Conservation (phyloP, 2,113 vertebrate genomes). For the Petroica traversi region DNA sequence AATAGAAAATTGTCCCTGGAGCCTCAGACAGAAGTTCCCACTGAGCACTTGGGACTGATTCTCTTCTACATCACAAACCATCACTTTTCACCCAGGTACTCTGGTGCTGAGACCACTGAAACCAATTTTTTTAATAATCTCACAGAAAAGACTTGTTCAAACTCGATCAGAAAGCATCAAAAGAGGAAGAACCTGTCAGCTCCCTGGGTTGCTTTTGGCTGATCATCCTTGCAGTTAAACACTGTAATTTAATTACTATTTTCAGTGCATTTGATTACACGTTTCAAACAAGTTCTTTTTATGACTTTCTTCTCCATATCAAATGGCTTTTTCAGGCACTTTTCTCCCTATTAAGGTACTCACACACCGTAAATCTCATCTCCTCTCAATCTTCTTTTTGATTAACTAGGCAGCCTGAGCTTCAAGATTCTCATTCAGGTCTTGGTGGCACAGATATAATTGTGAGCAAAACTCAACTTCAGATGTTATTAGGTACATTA, state of each 20-base stretch:
- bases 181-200: background rate
- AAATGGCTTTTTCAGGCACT: constrained; percentile 1
- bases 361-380: background rate
- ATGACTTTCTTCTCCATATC: constrained; percentile 4
- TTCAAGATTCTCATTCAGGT: constrained; percentile 23
- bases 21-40: background rate
- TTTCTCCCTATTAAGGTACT: constrained; percentile 17
- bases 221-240: constrained; percentile 13
- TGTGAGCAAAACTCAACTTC: constrained; percentile 63
- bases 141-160: background rate
- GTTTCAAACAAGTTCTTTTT: constrained; percentile 23
- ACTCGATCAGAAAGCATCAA: background rate
- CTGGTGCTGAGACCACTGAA: background rate
- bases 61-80: background rate
- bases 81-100: background rate
- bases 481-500: constrained; percentile 54
- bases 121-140: background rate
- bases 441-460: constrained; percentile 47
- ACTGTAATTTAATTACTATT: constrained; percentile 44
- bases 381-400: constrained; percentile 20
- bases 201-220: background rate
- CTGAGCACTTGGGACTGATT: fast-evolving
- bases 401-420: constrained; percentile 44
- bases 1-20: background rate
- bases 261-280: background rate